Evolutionary conservation across 2,888 invertebrate genomes (phyloP).

Genomic region (Oxycera nigricornis): DNA sequence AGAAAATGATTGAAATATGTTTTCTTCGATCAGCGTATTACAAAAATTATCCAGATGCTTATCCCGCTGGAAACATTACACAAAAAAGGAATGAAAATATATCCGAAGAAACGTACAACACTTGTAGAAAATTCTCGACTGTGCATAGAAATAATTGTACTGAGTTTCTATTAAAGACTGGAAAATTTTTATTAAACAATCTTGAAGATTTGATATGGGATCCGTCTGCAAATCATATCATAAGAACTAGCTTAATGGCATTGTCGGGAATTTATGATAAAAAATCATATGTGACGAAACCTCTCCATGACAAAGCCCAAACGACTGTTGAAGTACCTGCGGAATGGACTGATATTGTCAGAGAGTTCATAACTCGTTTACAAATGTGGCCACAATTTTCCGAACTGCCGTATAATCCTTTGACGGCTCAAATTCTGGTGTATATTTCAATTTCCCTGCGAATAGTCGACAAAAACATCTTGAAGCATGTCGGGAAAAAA

Average conservation of each 20-base stretch:
- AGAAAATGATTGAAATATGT: slow-evolving; percentile 66
- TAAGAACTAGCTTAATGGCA: slow-evolving; percentile 75
- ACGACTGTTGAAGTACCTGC: slow-evolving; percentile 63
- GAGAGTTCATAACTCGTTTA: slow-evolving; percentile 70
- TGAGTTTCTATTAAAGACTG: slow-evolving; percentile 72
- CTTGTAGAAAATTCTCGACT: slow-evolving; percentile 58
- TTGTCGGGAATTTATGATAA: slow-evolving; percentile 70
- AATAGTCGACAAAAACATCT: slow-evolving; percentile 66
- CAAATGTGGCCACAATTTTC: slow-evolving; percentile 79
- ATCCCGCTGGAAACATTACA: slow-evolving; percentile 42
- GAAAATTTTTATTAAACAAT: slow-evolving; percentile 82
- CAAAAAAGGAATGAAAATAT: slow-evolving; percentile 52
- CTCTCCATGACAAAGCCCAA: slow-evolving; percentile 56
- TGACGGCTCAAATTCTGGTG: slow-evolving; percentile 77
- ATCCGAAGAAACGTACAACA: slow-evolving; percentile 56
- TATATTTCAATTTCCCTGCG: slow-evolving; percentile 66
- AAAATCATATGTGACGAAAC: slow-evolving; percentile 62
- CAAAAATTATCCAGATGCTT: slow-evolving; percentile 38
- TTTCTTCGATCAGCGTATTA: slow-evolving; percentile 54
- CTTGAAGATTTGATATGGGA: slow-evolving; percentile 85
- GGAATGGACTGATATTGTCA: slow-evolving; percentile 69
- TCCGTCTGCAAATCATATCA: slow-evolving; percentile 76
- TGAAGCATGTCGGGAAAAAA: slow-evolving; percentile 70
- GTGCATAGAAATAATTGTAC: slow-evolving; percentile 67
- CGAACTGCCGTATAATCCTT: slow-evolving; percentile 73